Percentiles rank a stretch among this genome's conserved stretches.
Evolutionary conservation across 2,888 invertebrate species (phyloP).

Genomic region (Halocaridina rubra): DNA sequence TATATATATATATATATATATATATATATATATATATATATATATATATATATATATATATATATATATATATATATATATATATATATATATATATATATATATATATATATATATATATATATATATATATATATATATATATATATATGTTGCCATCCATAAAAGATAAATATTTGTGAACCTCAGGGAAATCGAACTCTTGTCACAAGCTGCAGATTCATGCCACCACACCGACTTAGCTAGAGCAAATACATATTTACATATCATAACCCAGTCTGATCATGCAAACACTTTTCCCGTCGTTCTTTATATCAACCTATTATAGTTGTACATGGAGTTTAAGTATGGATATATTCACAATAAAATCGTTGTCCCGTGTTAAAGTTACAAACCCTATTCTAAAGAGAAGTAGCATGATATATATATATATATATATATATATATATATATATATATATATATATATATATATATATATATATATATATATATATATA

Average conservation of each 20-base stretch:
- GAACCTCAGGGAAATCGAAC: no score
- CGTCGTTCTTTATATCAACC: no score
- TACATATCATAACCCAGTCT: no score
- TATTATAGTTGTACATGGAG: no score
- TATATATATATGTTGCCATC: slow-evolving; percentile 2
- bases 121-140: slow-evolving; percentile 21
- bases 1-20: not conserved
- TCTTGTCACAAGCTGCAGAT: no score
- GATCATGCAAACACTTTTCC: no score
- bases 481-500: slow-evolving; percentile 14
- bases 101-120: slow-evolving; percentile 3
- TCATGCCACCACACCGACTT: no score
- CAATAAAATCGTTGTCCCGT: no score
- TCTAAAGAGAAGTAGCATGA: not conserved
- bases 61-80: slow-evolving; percentile 9
- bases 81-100: slow-evolving; percentile 3
- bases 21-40: not conserved
- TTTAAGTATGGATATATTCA: no score
- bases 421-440: slow-evolving; percentile 11
- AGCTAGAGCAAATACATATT: no score
- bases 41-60: not conserved
- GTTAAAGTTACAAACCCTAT: no score
- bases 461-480: not conserved
- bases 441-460: not conserved
- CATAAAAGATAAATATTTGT: no score